These are phyloP conservation scores for Rhodinocichla rosea DNA, from an alignment of 2,113 vertebrate species.

Conservation along the genomic window DNA sequence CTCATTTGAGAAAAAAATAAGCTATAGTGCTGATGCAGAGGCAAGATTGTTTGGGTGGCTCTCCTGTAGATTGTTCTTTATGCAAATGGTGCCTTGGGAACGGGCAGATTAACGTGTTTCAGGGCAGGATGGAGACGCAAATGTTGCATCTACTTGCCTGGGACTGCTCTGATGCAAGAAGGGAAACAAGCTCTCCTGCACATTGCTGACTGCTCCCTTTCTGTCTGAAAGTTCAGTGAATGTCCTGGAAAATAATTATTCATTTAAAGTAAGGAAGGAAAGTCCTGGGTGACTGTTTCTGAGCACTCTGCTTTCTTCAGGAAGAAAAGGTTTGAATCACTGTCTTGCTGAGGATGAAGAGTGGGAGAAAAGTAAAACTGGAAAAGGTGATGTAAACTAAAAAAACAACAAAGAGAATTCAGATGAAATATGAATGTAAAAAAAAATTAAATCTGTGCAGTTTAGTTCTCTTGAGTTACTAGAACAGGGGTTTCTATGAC, in stretches of 20 bases:
- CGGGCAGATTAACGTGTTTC: neutral
- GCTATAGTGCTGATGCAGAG: neutral
- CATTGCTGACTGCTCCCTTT: neutral
- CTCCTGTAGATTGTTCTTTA: slow-evolving; percentile 5
- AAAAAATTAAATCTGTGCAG: neutral
- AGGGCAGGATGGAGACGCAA: neutral
- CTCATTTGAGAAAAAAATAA: neutral
- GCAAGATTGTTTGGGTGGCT: neutral
- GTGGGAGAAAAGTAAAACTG: neutral
- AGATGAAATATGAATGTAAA: neutral
- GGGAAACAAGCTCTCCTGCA: neutral
- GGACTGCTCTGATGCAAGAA: neutral
- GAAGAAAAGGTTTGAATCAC: neutral
- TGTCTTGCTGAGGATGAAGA: neutral
- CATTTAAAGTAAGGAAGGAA: neutral
- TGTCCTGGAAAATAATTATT: neutral
- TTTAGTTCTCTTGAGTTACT: neutral
- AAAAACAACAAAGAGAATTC: neutral
- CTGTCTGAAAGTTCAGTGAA: neutral
- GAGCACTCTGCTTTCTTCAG: neutral
- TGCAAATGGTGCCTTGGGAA: slow-evolving; percentile 55
- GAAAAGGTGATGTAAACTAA: neutral
- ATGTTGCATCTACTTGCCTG: neutral
- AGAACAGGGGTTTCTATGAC: neutral
- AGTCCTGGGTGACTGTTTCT: neutral